Conservation (phyloP, 1,140 invertebrate genomes). For the Drosophila sturtevanti region DNA sequence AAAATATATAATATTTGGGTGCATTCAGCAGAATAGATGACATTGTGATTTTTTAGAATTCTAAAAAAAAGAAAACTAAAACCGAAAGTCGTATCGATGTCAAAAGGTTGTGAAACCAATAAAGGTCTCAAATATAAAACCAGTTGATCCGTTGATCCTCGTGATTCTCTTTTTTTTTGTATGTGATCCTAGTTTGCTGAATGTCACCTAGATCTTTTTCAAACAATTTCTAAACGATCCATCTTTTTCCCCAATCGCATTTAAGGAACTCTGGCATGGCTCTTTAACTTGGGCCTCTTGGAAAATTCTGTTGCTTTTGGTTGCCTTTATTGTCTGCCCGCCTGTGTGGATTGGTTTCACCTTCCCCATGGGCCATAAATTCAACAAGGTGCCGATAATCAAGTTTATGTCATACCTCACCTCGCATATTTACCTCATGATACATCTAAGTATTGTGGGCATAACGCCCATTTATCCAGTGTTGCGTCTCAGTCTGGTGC, state of each 20-base stretch:
- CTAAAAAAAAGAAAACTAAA: neutral
- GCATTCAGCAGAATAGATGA: neutral
- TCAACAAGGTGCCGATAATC: conserved; percentile 98
- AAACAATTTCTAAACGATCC: neutral
- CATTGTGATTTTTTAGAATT: neutral
- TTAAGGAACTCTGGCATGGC: conserved; percentile 97
- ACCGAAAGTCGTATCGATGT: no score
- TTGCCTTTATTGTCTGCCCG: conserved; percentile 95
- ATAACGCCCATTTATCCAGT: conserved; percentile 94
- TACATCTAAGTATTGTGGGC: conserved; percentile 94
- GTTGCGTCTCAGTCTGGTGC: conserved; percentile 88
- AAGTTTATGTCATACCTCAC: conserved; percentile 99
- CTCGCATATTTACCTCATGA: conserved; percentile 98
- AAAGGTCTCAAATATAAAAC: no score
- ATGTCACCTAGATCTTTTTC: conserved; percentile 31
- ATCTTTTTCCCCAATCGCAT: neutral
- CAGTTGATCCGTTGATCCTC: no score
- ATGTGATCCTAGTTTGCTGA: neutral
- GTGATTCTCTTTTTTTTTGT: no score
- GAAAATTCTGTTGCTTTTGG: conserved; percentile 96
- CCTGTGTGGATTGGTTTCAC: conserved; percentile 98
- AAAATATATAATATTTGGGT: neutral
- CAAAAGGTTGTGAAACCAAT: no score
- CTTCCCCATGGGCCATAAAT: conserved; percentile 96
- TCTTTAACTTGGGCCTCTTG: conserved; percentile 97